Conservation (phyloP, 2,888 invertebrate species). For the Orgyia antiqua region DNA sequence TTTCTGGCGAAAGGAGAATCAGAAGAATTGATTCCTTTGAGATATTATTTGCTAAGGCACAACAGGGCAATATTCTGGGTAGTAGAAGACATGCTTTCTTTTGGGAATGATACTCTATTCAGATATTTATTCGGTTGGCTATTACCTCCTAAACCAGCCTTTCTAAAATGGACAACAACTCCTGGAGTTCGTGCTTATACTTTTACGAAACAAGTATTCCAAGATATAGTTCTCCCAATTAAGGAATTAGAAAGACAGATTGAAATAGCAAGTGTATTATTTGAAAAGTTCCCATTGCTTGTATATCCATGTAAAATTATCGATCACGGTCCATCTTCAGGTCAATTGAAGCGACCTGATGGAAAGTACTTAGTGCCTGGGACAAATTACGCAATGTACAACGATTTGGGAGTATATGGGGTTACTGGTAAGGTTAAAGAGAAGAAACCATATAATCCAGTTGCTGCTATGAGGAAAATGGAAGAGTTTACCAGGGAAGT, state of each 20-base stretch:
- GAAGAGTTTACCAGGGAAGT: constrained; percentile 83
- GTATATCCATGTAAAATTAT: constrained; percentile 83
- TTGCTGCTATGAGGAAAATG: constrained; percentile 82
- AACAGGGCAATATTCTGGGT: constrained; percentile 86
- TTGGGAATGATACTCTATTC: constrained; percentile 82
- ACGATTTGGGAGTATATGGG: constrained; percentile 84
- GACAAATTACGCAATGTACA: constrained; percentile 83
- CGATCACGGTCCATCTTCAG: constrained; percentile 78
- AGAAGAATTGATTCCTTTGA: constrained; percentile 80
- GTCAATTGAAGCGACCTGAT: constrained; percentile 77
- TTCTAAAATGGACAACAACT: constrained; percentile 84
- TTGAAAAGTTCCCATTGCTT: constrained; percentile 82
- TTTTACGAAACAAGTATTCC: constrained; percentile 84
- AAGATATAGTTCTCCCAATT: constrained; percentile 83
- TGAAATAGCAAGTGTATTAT: constrained; percentile 75
- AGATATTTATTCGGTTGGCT: constrained; percentile 81
- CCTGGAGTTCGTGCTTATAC: constrained; percentile 82
- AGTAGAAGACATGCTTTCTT: constrained; percentile 83
- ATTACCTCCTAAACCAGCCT: constrained; percentile 83
- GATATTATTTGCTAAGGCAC: constrained; percentile 81
- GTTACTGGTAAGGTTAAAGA: constrained; percentile 81
- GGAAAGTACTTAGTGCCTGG: constrained; percentile 79
- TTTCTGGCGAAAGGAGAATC: constrained; percentile 73
- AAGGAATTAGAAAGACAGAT: constrained; percentile 81
- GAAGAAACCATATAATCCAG: constrained; percentile 80